Percentiles rank a stretch among this genome's conserved stretches.
phyloP scores from a whole-genome alignment of 2,113 vertebrate genomes.

The Glaucomys volans region DNA sequence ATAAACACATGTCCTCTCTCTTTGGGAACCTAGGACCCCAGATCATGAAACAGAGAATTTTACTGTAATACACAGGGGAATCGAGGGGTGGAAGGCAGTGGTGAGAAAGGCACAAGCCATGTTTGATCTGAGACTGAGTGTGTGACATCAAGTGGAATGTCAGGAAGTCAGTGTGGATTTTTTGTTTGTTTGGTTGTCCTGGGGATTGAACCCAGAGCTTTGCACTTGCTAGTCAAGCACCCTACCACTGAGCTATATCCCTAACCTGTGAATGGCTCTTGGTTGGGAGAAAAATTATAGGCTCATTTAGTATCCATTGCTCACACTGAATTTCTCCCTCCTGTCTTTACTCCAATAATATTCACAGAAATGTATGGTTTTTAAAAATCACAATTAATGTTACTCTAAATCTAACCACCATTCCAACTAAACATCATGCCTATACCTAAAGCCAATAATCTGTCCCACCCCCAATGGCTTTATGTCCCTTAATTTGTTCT shows the following conservation, averaged over 20 bases:
- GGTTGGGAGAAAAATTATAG: constrained; percentile 42
- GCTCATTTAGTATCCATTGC: constrained; percentile 1
- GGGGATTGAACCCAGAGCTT: too few species aligned
- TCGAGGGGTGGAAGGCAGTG: not conserved
- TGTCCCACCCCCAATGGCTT: constrained; percentile 79
- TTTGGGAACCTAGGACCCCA: constrained; percentile 54
- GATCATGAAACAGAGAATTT: constrained; percentile 36
- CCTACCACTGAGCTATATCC: too few species aligned
- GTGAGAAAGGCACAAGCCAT: constrained; percentile 37
- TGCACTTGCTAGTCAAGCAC: too few species aligned
- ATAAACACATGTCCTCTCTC: not conserved
- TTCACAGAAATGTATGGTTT: constrained; percentile 24
- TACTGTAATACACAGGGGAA: constrained; percentile 19
- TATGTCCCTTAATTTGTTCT: constrained; percentile 87
- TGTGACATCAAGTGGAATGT: constrained; percentile 24
- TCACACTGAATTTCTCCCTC: not conserved
- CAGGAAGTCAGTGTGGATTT: not conserved
- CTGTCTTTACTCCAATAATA: not conserved
- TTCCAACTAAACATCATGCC: constrained; percentile 83
- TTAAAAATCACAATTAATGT: constrained; percentile 79
- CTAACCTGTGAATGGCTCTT: not conserved
- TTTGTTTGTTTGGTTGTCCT: too few species aligned
- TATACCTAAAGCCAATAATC: constrained; percentile 88
- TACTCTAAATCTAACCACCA: constrained; percentile 79
- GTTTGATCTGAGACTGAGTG: not conserved